A percentile compares a stretch with the other conserved stretches of the same genome.
phyloP scores from a whole-genome alignment of 2,888 invertebrate species.

The Lithophane ornitopus region DNA sequence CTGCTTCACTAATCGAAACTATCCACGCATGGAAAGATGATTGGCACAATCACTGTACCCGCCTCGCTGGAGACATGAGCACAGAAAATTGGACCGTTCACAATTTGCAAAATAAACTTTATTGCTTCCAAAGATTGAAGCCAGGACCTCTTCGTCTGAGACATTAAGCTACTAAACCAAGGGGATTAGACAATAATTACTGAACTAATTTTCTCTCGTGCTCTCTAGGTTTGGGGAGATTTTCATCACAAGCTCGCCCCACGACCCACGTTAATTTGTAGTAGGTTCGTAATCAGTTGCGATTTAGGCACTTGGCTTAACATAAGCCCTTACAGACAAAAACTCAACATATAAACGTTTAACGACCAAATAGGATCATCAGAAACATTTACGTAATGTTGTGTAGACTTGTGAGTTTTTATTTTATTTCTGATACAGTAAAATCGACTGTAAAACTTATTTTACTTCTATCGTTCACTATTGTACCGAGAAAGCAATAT shows the following conservation, averaged over 20 bases:
- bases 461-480: neutral
- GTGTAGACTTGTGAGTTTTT: constrained; percentile 5
- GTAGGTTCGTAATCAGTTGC: constrained; percentile 68
- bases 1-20: constrained; percentile 51
- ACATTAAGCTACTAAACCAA: constrained; percentile 68
- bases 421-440: neutral
- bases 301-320: constrained; percentile 65
- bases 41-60: constrained; percentile 51
- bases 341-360: constrained; percentile 63
- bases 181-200: constrained; percentile 69
- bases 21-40: constrained; percentile 52
- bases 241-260: constrained; percentile 64
- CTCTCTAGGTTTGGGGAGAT: constrained; percentile 66
- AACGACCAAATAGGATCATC: constrained; percentile 46
- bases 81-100: constrained; percentile 38
- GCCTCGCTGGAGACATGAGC: constrained; percentile 29
- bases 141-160: constrained; percentile 55
- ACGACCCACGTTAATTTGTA: constrained; percentile 69
- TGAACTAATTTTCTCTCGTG: constrained; percentile 70
- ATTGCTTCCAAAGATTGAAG: constrained; percentile 59
- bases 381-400: constrained; percentile 15
- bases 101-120: constrained; percentile 53
- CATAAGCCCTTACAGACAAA: constrained; percentile 65
- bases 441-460: neutral
- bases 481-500: constrained; percentile 2